Percentiles rank a stretch among this genome's conserved stretches.
These are phyloP conservation scores for Scomberomorus guttatus DNA, from an alignment of 2,797 vertebrate genomes.

Conservation along the genomic window DNA sequence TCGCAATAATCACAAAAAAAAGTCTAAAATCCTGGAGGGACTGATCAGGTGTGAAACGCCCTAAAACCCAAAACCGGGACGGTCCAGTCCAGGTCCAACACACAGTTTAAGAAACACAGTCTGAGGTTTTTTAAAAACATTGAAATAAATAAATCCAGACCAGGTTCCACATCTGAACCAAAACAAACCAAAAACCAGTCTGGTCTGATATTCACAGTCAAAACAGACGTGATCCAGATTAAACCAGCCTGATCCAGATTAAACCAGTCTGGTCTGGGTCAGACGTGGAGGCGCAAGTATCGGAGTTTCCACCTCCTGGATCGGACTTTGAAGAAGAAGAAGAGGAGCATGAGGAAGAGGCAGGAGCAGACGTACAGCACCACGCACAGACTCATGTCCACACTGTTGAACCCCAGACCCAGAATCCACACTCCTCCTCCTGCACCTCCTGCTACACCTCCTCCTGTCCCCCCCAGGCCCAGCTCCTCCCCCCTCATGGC, in stretches of 20 bases:
- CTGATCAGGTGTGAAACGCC: too few species aligned
- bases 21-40: too few species aligned
- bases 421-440: constrained; percentile 81
- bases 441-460: neutral
- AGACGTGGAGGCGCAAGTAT: constrained; percentile 82
- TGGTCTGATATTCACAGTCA: too few species aligned
- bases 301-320: constrained; percentile 90
- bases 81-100: too few species aligned
- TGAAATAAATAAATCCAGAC: neutral
- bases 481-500: constrained; percentile 1
- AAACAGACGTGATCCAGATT: too few species aligned
- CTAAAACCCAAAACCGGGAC: neutral
- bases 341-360: constrained; percentile 94
- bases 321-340: constrained; percentile 93
- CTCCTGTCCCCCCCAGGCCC: neutral
- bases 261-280: neutral
- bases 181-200: neutral
- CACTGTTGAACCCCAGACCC: constrained; percentile 92
- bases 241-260: neutral
- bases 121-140: neutral
- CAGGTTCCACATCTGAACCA: neutral
- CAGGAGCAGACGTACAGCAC: constrained; percentile 92
- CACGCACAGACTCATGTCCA: constrained; percentile 98
- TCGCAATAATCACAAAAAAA: too few species aligned
- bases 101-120: neutral